These are phyloP conservation scores for Hemitrygon akajei DNA, from an alignment of 2,797 vertebrate species.

Conservation along the genomic window DNA sequence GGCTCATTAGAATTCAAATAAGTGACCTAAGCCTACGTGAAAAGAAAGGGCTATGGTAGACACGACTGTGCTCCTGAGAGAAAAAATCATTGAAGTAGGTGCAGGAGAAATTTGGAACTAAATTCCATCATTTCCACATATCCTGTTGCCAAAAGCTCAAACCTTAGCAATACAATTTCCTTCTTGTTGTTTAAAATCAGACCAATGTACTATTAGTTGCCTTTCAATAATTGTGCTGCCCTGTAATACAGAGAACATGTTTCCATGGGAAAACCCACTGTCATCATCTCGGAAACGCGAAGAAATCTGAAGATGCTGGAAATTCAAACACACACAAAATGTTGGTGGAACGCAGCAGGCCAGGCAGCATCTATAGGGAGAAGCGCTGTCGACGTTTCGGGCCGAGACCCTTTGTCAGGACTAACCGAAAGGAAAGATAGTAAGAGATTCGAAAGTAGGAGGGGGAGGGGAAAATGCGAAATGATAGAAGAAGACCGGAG, in stretches of 20 bases:
- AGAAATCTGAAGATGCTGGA: too few species aligned
- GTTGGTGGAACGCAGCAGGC: too few species aligned
- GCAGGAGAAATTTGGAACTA: not conserved
- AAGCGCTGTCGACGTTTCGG: too few species aligned
- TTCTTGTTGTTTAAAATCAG: not conserved
- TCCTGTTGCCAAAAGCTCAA: not conserved
- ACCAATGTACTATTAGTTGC: not conserved
- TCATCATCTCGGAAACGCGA: not conserved
- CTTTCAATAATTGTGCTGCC: not conserved
- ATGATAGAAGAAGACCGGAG: too few species aligned
- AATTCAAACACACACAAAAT: too few species aligned
- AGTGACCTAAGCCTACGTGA: not conserved
- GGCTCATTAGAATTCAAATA: slow-evolving; percentile 1
- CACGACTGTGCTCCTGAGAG: not conserved
- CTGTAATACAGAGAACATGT: not conserved
- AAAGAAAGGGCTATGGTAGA: not conserved
- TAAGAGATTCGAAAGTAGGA: too few species aligned
- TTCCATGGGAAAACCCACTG: not conserved
- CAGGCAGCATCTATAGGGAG: too few species aligned
- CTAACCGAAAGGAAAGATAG: too few species aligned
- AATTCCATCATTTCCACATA: not conserved
- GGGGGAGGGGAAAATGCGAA: too few species aligned
- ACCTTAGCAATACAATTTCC: not conserved
- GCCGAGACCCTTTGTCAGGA: too few species aligned
- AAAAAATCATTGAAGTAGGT: not conserved